Percentiles rank a stretch among this genome's conserved stretches.
phyloP scores from a whole-genome alignment of 2,888 invertebrate genomes.

The Incurvaria masculella region DNA sequence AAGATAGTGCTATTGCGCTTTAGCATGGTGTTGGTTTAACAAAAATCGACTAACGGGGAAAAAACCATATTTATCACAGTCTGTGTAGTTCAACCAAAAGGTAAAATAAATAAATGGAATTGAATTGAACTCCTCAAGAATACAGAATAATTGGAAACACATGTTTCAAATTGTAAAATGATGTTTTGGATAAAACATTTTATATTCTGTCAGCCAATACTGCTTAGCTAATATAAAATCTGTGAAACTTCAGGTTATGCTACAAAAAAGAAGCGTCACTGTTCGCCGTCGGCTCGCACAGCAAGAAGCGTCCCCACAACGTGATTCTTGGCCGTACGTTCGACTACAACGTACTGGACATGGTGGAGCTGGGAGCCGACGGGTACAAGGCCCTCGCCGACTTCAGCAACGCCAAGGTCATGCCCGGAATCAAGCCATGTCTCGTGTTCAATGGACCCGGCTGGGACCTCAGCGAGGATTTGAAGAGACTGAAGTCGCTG shows the following conservation, averaged over 20 bases:
- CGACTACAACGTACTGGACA: slow-evolving; percentile 88
- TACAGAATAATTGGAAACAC: no score
- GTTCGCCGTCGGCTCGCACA: slow-evolving; percentile 88
- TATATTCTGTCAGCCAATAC: no score
- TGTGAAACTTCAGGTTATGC: slow-evolving; percentile 48
- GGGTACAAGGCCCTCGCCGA: slow-evolving; percentile 75
- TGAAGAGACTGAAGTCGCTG: slow-evolving; percentile 81
- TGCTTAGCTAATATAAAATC: background rate
- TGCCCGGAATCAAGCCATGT: slow-evolving; percentile 85
- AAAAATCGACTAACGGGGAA: no score
- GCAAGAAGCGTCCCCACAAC: slow-evolving; percentile 94
- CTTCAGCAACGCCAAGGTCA: slow-evolving; percentile 74
- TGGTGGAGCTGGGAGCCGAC: slow-evolving; percentile 93
- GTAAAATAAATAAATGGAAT: no score
- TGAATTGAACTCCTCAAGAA: no score
- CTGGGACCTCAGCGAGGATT: slow-evolving; percentile 81
- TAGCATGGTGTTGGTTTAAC: no score
- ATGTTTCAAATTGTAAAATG: no score
- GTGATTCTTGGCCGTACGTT: slow-evolving; percentile 85
- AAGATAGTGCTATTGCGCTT: no score
- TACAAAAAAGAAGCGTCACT: slow-evolving; percentile 85
- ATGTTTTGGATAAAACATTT: no score
- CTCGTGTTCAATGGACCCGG: slow-evolving; percentile 88
- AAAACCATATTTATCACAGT: no score
- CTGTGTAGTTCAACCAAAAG: no score